Evolutionary conservation across 2,797 vertebrate species (phyloP), one percentile per base, ranked within the genome.

Genomic region (Vespertilio murinus): DNA sequence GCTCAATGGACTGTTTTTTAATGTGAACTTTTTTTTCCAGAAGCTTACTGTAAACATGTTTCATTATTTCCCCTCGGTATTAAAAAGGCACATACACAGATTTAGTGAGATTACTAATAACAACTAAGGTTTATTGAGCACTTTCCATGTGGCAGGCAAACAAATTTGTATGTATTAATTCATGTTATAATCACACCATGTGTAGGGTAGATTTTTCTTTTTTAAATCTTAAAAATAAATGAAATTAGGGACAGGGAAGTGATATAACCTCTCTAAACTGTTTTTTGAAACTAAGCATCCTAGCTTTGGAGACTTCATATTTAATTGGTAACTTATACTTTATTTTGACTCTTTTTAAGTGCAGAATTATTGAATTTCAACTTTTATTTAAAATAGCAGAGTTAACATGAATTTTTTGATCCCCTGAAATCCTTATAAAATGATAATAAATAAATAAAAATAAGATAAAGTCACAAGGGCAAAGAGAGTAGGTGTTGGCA

Each of bases 281-380:
- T 49, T 94, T 91, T 89, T 73, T 94, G 54, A 93, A 93, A 89
- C 13, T 10, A 74, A 49, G 38, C 67, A 5, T 92, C 52, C 11
- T 75, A 47, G 71, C 38, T 87, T 64, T 40, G 64, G 17, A 89
- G 59, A 42, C 18, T 52, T 69, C 49, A 18, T 86, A 61, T n/a
- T 75, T 69, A 74, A 33, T 23, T 85, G 25, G 23, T 91, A 42
- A 88, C 6, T 28, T 95, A 49, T 22, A 67, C 54, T 88, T 83
- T 96, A 74, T 45, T 67, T 90, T 81, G 70, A 1, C 8, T 70
- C 38, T n/a, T 47, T 47, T 5, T 35, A 61, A 47, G 38, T 64
- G 14, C 54, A 77, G 40, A 92, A 75, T 61, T 92, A 20, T 11
- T 67, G 2, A 69, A 13, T 85, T 88, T 91, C 42, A 74, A 45